Percentiles rank a stretch among this genome's conserved stretches.
Evolutionary conservation across 2,113 vertebrate genomes (phyloP).

Genomic region (Hydrolagus affinis): DNA sequence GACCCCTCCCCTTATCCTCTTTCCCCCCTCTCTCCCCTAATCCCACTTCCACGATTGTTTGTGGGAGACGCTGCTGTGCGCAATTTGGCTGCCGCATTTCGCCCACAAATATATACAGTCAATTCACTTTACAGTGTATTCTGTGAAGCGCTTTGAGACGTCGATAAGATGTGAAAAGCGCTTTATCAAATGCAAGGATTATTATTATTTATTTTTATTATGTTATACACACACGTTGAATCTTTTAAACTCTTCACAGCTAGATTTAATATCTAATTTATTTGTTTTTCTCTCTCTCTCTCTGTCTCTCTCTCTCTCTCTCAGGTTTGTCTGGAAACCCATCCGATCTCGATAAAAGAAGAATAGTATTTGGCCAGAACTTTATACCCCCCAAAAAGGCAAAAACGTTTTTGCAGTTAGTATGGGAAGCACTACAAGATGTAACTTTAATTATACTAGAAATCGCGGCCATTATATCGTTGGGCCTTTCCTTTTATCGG

Average conservation of each 20-base stretch:
- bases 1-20: too few species aligned
- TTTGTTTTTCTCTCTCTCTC: too few species aligned
- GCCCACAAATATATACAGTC: too few species aligned
- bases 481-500: constrained; percentile 88
- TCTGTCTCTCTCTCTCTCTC: not conserved
- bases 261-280: not conserved
- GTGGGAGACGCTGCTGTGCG: too few species aligned
- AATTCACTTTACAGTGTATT: too few species aligned
- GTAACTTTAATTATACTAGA: constrained; percentile 94
- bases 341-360: constrained; percentile 78
- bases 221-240: not conserved
- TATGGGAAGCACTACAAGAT: constrained; percentile 96
- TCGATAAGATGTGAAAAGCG: too few species aligned
- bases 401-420: constrained; percentile 90
- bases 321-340: constrained; percentile 85
- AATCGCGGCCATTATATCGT: constrained; percentile 89
- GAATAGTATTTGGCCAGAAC: constrained; percentile 71
- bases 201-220: too few species aligned
- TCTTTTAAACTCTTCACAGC: not conserved
- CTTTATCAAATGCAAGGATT: too few species aligned
- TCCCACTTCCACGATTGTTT: too few species aligned
- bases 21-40: too few species aligned
- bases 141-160: too few species aligned
- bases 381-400: constrained; percentile 89
- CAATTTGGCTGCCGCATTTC: too few species aligned